phyloP scores from a whole-genome alignment of 2,888 invertebrate genomes.

The Monopis laevigella region DNA sequence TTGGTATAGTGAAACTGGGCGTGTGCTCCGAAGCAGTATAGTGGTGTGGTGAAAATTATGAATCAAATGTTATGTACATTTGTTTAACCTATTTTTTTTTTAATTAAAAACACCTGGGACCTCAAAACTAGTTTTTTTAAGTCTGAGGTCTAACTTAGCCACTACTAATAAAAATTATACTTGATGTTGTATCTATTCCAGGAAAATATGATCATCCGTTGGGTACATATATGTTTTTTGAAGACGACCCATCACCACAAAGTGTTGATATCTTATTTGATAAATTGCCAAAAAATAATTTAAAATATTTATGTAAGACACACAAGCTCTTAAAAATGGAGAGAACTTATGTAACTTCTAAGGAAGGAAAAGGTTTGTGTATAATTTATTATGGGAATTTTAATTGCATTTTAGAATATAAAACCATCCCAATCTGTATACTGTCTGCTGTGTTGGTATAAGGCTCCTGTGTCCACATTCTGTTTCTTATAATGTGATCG shows the following conservation, averaged over 20 bases:
- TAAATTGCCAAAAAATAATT: constrained; percentile 58
- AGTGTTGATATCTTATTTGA: constrained; percentile 63
- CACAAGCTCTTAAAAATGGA: constrained; percentile 74
- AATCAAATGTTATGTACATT: not conserved
- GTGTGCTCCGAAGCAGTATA: not conserved
- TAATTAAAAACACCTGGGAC: too few species aligned
- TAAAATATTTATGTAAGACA: constrained; percentile 71
- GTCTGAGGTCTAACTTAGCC: too few species aligned
- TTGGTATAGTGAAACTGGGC: not conserved
- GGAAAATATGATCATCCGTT: constrained; percentile 74
- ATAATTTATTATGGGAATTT: not conserved
- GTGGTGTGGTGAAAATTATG: not conserved
- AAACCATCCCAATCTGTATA: too few species aligned
- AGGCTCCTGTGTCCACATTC: too few species aligned
- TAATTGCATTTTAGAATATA: not conserved
- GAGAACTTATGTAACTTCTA: constrained; percentile 70
- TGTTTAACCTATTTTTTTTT: too few species aligned
- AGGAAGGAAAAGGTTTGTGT: constrained; percentile 34
- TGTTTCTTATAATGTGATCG: too few species aligned
- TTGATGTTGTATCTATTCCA: constrained; percentile 43
- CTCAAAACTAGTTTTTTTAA: too few species aligned
- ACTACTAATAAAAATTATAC: too few species aligned
- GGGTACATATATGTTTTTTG: constrained; percentile 80
- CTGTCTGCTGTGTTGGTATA: too few species aligned
- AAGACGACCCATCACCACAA: constrained; percentile 62